Percentiles rank a stretch among this genome's conserved stretches.
phyloP scores from a whole-genome alignment of 2,888 invertebrate species.

The Aplocera efformata region DNA sequence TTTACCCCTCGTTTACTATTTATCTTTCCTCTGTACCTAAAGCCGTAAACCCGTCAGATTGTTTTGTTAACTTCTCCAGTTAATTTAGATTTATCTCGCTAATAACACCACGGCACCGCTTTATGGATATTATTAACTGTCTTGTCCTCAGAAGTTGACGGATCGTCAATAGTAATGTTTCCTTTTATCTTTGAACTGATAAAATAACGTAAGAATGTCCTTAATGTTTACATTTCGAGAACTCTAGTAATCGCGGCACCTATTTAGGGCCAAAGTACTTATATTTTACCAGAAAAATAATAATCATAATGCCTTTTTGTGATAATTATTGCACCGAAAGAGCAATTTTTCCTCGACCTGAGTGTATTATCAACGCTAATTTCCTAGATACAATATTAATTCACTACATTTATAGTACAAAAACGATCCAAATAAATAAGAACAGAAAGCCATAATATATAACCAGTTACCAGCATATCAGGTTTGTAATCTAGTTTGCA shows the following conservation, averaged over 20 bases:
- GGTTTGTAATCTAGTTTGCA: constrained; percentile 60
- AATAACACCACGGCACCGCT: not conserved
- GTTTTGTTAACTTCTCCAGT: constrained; percentile 14
- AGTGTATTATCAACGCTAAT: constrained; percentile 9
- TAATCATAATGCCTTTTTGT: too few relatives aligned
- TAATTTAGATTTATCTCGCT: constrained; percentile 13
- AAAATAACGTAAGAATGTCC: too few relatives aligned
- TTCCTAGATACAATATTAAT: constrained; percentile 14
- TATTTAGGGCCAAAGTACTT: too few relatives aligned
- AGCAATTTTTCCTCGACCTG: too few relatives aligned
- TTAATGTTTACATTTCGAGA: too few relatives aligned
- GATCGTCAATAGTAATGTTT: too few relatives aligned
- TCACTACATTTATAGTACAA: constrained; percentile 13
- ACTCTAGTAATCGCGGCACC: too few relatives aligned
- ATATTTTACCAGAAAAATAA: too few relatives aligned
- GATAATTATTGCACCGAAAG: too few relatives aligned
- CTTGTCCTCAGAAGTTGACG: too few relatives aligned
- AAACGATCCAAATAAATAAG: constrained; percentile 24
- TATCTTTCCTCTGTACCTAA: constrained; percentile 13
- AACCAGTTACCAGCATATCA: constrained; percentile 37
- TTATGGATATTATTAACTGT: too few relatives aligned
- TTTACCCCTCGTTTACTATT: constrained; percentile 16
- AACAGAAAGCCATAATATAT: constrained; percentile 26
- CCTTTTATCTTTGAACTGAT: too few relatives aligned
- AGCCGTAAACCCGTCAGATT: constrained; percentile 13